Base-by-base conservation (phyloP, 2,888 invertebrate species). In the Diarsia mendica region DNA sequence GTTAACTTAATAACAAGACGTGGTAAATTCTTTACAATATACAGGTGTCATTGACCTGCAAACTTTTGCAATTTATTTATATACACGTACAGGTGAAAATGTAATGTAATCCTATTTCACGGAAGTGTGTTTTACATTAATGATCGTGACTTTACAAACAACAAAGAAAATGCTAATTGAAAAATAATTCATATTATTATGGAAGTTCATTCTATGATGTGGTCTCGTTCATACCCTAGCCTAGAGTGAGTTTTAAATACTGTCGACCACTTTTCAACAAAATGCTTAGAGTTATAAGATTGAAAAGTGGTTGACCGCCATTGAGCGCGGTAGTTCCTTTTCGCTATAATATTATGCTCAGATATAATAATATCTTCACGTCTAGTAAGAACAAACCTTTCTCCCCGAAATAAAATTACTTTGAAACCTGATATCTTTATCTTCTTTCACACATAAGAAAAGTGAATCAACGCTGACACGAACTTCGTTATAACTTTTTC, bases 401-500 rank as follows among this genome's bases (percentile, higher is more conserved):
- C n/a, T 58, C 46, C 78, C 33, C 33, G 3, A 51, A 60, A 66
- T 66, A 18, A 68, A 72, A 55, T 48, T 58, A 48, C 48, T 28
- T 72, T 64, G 44, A 23, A 51, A 58, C 6, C 23, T 18, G 9
- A 33, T 55, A 5, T 33, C 63, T 84, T 67, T 53, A 49, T 66
- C 53, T 28, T 28, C 9, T 60, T 39, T 58, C 44, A 61, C 53
- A 75, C 58, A 75, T 33, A 63, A 53, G 49, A 69, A 84, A 84
- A 75, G 66, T 61, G 81, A 71, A 70, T 77, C 72, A 72, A 81
- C 64, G 67, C 61, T 60, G 51, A 64, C 64, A 70, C 64, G 69
- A 70, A 84, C 77, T 84, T 84, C 65, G 67, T 81, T 63, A 84
- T 84, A 82, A 82, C 85, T 82, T 82, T 81, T 81, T 73, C 55